These are phyloP conservation scores for Triplophysa yarkandensis DNA, from an alignment of 2,797 vertebrate species.

Conservation along the genomic window DNA sequence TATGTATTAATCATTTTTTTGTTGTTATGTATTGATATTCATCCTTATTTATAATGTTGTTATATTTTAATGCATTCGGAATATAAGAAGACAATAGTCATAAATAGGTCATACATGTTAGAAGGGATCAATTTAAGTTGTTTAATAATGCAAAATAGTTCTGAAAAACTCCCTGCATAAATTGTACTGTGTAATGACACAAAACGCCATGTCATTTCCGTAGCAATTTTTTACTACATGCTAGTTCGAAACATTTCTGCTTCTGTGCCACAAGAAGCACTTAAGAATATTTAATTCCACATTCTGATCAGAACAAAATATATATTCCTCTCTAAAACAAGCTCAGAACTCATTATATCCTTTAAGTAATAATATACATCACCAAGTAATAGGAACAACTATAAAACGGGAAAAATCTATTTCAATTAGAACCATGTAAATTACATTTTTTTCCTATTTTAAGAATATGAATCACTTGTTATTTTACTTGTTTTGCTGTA, in stretches of 20 bases:
- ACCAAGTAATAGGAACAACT: too few species aligned
- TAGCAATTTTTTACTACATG: background rate
- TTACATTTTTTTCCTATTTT: too few species aligned
- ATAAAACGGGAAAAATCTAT: too few species aligned
- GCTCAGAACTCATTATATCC: background rate
- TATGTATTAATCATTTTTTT: too few species aligned
- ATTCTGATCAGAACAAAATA: background rate
- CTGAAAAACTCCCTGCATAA: background rate
- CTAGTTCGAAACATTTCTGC: background rate
- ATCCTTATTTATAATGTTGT: too few species aligned
- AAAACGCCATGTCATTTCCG: background rate
- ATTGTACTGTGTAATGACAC: background rate
- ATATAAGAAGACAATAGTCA: background rate
- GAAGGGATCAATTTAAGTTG: too few species aligned
- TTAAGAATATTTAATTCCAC: background rate
- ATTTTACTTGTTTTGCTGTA: constrained; percentile 63
- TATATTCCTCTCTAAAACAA: background rate
- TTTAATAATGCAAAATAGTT: background rate
- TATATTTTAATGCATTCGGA: too few species aligned
- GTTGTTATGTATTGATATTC: too few species aligned
- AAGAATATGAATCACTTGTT: background rate
- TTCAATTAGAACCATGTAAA: background rate
- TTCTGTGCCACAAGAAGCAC: background rate
- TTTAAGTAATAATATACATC: background rate
- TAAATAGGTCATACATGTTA: too few species aligned